Evolutionary conservation across 2,888 invertebrate species (phyloP).

Genomic region (Orthosia gothica): DNA sequence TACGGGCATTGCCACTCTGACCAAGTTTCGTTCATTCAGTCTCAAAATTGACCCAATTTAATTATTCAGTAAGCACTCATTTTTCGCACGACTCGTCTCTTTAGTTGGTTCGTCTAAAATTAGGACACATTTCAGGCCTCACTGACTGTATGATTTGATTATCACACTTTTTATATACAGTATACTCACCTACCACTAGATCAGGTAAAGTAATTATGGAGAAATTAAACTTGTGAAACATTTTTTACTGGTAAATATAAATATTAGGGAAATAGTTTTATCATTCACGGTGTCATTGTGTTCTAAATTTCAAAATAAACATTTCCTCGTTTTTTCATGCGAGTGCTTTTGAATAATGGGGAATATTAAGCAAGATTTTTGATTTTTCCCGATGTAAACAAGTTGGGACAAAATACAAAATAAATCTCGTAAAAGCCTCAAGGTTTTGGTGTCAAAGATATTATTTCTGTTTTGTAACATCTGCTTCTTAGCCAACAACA

Average conservation of each 20-base stretch:
- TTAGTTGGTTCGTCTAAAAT: constrained; percentile 49
- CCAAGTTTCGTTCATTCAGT: neutral
- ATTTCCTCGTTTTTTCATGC: neutral
- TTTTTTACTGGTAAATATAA: no score
- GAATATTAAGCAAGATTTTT: neutral
- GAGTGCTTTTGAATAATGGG: neutral
- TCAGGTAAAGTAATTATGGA: neutral
- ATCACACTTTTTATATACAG: constrained; percentile 29
- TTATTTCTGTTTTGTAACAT: neutral
- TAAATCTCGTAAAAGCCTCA: no score
- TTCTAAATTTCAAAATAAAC: no score
- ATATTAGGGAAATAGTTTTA: neutral
- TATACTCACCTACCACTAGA: neutral
- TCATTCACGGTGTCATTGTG: no score
- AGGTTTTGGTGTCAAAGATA: neutral
- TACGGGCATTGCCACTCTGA: no score
- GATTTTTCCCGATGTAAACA: no score
- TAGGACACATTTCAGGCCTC: constrained; percentile 48
- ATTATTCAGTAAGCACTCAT: constrained; percentile 4
- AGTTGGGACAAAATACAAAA: no score
- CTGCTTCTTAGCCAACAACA: constrained; percentile 6
- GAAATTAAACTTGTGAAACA: neutral
- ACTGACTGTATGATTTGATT: constrained; percentile 60
- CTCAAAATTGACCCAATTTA: neutral
- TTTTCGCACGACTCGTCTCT: constrained; percentile 7